Evolutionary conservation across 64 coral and sea anemone genomes (phyloP), one percentile per base, ranked within the genome.

Genomic region (Stichodactyla mertensii): DNA sequence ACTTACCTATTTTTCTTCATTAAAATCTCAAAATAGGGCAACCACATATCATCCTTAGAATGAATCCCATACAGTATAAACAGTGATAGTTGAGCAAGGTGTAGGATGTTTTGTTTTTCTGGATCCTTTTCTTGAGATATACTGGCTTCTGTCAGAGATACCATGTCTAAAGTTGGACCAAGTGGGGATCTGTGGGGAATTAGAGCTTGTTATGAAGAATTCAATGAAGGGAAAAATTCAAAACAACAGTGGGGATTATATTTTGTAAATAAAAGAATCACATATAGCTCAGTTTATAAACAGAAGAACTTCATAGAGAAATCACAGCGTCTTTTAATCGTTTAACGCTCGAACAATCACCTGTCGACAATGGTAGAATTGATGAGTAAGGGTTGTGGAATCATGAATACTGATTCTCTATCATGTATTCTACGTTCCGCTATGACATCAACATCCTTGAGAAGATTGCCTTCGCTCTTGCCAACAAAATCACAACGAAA

Each of bases 31-130:
- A 92, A 92, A 77, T 83, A 92, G 11, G 90, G 77, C 24, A 83
- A 55, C 90, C 90, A 92, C 45, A 85, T 16, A 10, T 92, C 84
- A 83, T 83, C 59, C 23, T 79, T 87, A 16, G 70, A 82, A 55
- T 92, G 90, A 71, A 87, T 6, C 5, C 84, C 86, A 87, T 92
- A 92, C 9, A 92, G 86, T 15, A 92, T 77, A 71, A 82, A 92
- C 18, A 92, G 19, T 51, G 90, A 78, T 77, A 92, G 52, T 52
- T 87, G 84, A 64, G 82, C 54, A 22, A 92, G 51, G 11, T 83
- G 85, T 55, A 92, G 54, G 5, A 60, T 59, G 0, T 36, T 79
- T 77, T 80, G 85, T 9, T 83, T 53, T 45, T 27, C 60, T 10
- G 51, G 19, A 83, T 92, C 90, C 20, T 64, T 53, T 51, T 55